Base-by-base conservation (phyloP, 2,113 vertebrate genomes). In the Camelus dromedarius region DNA sequence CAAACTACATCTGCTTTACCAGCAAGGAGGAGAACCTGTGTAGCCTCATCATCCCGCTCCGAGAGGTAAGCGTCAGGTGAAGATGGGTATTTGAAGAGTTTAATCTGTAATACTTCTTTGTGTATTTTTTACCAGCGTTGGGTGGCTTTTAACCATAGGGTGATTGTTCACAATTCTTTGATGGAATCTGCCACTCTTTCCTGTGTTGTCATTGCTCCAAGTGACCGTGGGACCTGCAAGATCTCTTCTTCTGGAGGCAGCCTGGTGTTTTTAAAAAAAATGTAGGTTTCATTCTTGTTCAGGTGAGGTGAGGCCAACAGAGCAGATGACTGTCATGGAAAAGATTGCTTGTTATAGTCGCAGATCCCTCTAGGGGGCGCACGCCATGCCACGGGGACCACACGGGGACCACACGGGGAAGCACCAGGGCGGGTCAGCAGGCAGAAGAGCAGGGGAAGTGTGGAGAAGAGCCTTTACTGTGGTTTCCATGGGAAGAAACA, bases 1-100 rank as follows among this genome's bases (percentile, higher is more conserved):
- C 99, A 42, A 99, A 99, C 98, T 99, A 99, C 97, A 99, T 99
- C 98, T 99, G 99, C 98, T 99, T 99, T 98, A 99, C 99, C 97
- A 99, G 99, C 98, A 99, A 99, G 97, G 99, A 99, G 80, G 99
- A 99, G 96, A 99, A 99, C 3, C 91, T 99, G 79, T 99, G 99
- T 89, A 99, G 99, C 97, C 99, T 99, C 98, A 99, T 99, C 93
- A 99, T 99, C 93, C 99, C 99, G 1, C 99, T 99, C 58, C 99
- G 99, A 24, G 99, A 99, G 99, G 99, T 99, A 96, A 95, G 96
- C 97, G 18, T 46, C 69, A 18, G 60, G 50, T 46, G 72, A 52
- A 48, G 62, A 56, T 1, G 32, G 24, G 0, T 13, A 8, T 69
- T 52, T 46, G 15, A 42, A 62, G 42, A 4, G 8, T 60, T 81